phyloP scores from a whole-genome alignment of 2,888 invertebrate species.

The Drosophila lutescens region DNA sequence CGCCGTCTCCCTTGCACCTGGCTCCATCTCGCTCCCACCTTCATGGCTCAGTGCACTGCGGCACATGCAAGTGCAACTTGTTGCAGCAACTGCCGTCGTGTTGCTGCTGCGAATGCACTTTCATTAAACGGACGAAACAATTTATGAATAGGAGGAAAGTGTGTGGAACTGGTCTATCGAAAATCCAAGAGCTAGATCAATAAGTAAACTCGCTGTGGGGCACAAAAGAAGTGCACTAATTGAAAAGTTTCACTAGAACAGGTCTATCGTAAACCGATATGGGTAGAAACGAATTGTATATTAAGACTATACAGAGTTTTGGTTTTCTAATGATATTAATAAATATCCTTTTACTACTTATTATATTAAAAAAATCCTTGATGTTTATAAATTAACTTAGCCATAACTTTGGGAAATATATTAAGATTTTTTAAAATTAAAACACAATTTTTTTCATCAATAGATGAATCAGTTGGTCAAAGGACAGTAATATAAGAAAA shows the following conservation, averaged over 20 bases:
- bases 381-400: too few species aligned
- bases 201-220: not conserved
- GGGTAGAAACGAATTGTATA: not conserved
- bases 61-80: slow-evolving; percentile 72
- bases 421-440: too few species aligned
- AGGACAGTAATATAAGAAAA: too few species aligned
- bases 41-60: slow-evolving; percentile 59
- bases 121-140: slow-evolving; percentile 53
- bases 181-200: slow-evolving; percentile 1
- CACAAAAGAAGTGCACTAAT: not conserved
- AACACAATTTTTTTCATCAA: too few species aligned
- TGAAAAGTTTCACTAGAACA: not conserved
- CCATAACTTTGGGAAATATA: too few species aligned
- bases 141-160: slow-evolving; percentile 22
- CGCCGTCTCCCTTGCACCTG: slow-evolving; percentile 7
- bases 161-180: slow-evolving; percentile 6
- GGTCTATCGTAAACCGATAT: not conserved
- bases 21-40: slow-evolving; percentile 3
- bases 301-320: not conserved
- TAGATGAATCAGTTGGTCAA: too few species aligned
- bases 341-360: too few species aligned
- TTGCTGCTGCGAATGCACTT: slow-evolving; percentile 53
- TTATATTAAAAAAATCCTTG: too few species aligned
- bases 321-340: not conserved
- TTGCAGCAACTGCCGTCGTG: slow-evolving; percentile 53